Conservation (phyloP, 1,140 invertebrate genomes). For the Phymorhynchus buccinoides region DNA sequence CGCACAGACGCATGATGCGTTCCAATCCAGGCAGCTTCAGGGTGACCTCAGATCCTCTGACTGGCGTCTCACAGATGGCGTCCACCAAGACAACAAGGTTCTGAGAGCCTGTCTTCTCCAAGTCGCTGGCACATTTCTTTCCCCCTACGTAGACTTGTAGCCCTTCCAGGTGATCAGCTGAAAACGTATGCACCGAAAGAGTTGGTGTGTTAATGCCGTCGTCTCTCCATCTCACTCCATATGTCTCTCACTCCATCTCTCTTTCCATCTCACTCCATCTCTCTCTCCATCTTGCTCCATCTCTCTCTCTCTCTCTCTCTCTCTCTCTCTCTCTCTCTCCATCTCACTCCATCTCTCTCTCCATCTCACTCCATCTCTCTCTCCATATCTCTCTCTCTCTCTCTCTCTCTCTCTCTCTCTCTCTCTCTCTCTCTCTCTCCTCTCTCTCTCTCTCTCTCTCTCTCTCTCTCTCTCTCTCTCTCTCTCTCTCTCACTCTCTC, state of each 20-base stretch:
- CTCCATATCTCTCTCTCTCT: neutral
- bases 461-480: no score
- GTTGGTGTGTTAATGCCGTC: no score
- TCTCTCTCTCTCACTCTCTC: no score
- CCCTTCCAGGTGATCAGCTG: neutral
- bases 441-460: no score
- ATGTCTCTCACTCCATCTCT: no score
- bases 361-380: neutral
- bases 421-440: no score
- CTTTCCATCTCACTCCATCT: no score
- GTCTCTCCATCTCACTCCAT: no score
- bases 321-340: neutral
- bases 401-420: neutral
- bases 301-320: no score
- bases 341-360: neutral
- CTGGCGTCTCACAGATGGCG: neutral
- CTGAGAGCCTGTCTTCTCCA: no score
- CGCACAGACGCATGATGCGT: neutral
- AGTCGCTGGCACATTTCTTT: neutral
- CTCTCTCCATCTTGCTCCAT: no score
- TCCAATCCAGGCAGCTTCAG: neutral
- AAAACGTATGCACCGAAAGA: neutral
- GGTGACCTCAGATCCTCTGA: neutral
- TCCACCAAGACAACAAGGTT: no score
- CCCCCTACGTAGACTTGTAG: neutral